Percentiles rank a stretch among this genome's conserved stretches.
These are phyloP conservation scores for Chrysogorgia sp. DNA, from an alignment of 92 coral and sea anemone genomes.

Conservation along the genomic window DNA sequence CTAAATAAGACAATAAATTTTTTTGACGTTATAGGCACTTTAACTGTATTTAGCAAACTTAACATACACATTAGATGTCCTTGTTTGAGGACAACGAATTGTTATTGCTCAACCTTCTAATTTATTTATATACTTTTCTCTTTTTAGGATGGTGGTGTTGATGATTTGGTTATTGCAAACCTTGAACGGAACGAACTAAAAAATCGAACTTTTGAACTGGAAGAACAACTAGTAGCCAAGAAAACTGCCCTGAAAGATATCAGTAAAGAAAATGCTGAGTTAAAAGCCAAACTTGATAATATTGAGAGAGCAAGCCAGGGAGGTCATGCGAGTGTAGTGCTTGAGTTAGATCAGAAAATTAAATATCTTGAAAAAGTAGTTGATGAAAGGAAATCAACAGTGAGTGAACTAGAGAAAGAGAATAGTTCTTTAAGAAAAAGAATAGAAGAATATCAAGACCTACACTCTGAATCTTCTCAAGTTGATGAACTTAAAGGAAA, in stretches of 20 bases:
- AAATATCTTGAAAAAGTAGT: constrained; percentile 74
- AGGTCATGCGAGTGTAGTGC: constrained; percentile 77
- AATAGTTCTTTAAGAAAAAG: constrained; percentile 75
- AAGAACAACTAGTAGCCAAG: constrained; percentile 93
- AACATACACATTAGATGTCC: background rate
- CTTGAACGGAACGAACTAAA: constrained; percentile 89
- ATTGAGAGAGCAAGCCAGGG: constrained; percentile 58
- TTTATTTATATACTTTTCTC: constrained; percentile 31
- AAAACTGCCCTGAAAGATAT: constrained; percentile 90
- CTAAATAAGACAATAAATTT: no score
- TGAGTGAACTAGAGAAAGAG: constrained; percentile 85
- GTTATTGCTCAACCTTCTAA: no score
- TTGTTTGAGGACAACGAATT: background rate
- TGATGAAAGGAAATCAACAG: constrained; percentile 70
- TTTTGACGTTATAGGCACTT: no score
- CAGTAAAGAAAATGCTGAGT: constrained; percentile 94
- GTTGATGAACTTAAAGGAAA: constrained; percentile 68
- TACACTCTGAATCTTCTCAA: constrained; percentile 68
- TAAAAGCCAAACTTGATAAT: constrained; percentile 79
- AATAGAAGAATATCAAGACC: constrained; percentile 59
- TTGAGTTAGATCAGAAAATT: constrained; percentile 74
- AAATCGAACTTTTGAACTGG: constrained; percentile 83
- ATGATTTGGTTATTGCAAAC: constrained; percentile 88
- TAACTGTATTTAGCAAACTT: constrained; percentile 28
- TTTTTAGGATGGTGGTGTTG: constrained; percentile 89